Evolutionary conservation across 2,113 vertebrate genomes (phyloP).

Genomic region (Thunnus thynnus): DNA sequence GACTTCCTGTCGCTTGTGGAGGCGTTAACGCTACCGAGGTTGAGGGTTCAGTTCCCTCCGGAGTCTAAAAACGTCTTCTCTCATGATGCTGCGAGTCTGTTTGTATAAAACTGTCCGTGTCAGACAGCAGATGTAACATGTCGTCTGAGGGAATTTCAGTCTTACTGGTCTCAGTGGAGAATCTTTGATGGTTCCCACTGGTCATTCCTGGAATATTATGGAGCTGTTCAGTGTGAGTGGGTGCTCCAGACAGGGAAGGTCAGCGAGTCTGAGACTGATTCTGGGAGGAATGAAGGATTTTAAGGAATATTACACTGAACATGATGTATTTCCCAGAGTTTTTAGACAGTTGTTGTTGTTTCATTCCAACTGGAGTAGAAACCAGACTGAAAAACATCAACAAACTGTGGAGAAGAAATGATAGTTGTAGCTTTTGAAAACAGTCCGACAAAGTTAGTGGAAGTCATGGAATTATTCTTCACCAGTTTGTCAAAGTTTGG

Average conservation of each 20-base stretch:
- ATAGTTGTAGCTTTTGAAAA: too few relatives aligned
- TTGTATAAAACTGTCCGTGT: constrained; percentile 45
- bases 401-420: not conserved
- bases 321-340: not conserved
- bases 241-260: constrained; percentile 26
- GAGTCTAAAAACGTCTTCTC: constrained; percentile 10
- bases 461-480: too few relatives aligned
- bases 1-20: not conserved
- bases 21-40: not conserved
- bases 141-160: constrained; percentile 31
- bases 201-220: constrained; percentile 40
- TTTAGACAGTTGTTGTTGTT: not conserved
- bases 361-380: not conserved
- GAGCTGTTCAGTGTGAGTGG: not conserved
- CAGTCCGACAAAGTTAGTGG: too few relatives aligned
- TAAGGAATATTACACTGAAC: not conserved
- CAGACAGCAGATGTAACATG: constrained; percentile 34
- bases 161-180: constrained; percentile 52
- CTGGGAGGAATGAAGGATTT: constrained; percentile 1
- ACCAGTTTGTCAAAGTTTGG: too few relatives aligned
- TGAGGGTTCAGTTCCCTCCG: not conserved
- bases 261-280: not conserved
- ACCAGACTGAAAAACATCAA: not conserved
- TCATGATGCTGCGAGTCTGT: constrained; percentile 18
- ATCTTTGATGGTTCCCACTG: constrained; percentile 55